Evolutionary conservation across 2,113 vertebrate species (phyloP), one percentile per base, ranked within the genome.

Genomic region (Sinocyclocheilus maitianheensis): DNA sequence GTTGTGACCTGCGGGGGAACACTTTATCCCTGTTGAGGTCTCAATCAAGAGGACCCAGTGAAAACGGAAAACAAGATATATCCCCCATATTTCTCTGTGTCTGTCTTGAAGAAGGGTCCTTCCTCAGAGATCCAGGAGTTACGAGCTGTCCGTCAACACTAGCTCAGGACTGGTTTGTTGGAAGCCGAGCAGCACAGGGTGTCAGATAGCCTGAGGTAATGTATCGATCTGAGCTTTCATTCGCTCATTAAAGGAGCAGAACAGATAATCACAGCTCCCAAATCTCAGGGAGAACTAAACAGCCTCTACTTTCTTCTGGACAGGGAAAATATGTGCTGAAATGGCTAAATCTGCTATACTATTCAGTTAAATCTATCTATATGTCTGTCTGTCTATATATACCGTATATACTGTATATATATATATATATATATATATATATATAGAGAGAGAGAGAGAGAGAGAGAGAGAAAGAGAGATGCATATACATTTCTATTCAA

Each of bases 241-340:
- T 40, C 22, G 22, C 65, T 74, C 55, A 69, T 37, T 78, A 84
- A 74, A 37, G 74, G 34, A 74, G 55, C 65, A 55, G 69, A 88
- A 84, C 48, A 76, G 67, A 74, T 84, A 74, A 85, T 78, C 79
- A 88, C 79, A 78, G 67, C 48, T 77, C 71, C 67, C 37, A 76
- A 78, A 74, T 74, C 80, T 79, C 84, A 24, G n/a, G 62, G 79
- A 78, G 76, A 63, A 83, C 83, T 83, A 83, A 88, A 77, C 77
- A 63, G 51, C 16, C 22, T 77, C 30, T 62, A 69, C 30, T 80
- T 84, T 63, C 75, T 72, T 84, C 75, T 69, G 67, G 20, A 24
- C 13, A 43, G 20, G 51, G 26, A 58, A 78, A 34, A 63, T 2
- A 69, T 51, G 69, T 43, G 1, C n/a, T 82, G 72, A 37, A 62